These are phyloP conservation scores for Rattus rattus DNA, from an alignment of 2,113 vertebrate genomes.

Conservation along the genomic window DNA sequence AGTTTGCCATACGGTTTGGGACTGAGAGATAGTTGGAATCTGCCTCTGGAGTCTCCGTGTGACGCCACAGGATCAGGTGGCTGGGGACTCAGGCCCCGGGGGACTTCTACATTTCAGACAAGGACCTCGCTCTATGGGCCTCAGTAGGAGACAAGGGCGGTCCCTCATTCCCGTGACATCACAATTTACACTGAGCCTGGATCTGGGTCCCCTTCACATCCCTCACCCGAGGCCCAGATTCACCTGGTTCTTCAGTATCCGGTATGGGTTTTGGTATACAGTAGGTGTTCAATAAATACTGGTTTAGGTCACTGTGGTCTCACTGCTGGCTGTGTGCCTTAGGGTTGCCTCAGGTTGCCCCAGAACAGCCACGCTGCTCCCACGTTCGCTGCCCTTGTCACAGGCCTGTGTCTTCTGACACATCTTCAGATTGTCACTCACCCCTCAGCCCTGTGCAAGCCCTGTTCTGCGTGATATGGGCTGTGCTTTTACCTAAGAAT, in stretches of 20 bases:
- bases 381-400: background rate
- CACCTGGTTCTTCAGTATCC: background rate
- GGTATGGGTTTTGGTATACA: rapidly evolving
- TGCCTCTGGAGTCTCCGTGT: background rate
- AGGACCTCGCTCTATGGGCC: background rate
- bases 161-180: background rate
- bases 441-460: too few relatives aligned
- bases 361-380: background rate
- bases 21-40: background rate
- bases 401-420: background rate
- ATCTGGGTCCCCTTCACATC: too few relatives aligned
- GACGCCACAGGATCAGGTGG: background rate
- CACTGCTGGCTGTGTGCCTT: background rate
- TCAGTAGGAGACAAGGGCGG: background rate
- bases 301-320: background rate
- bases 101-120: background rate
- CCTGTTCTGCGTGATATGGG: background rate
- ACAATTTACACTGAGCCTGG: background rate
- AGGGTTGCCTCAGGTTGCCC: background rate
- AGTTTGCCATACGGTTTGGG: background rate
- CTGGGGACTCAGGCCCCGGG: background rate
- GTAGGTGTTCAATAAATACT: too few relatives aligned
- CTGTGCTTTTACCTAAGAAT: background rate
- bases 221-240: background rate
- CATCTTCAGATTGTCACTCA: too few relatives aligned